Evolutionary conservation across 2,797 vertebrate species (phyloP).

Genomic region (Sebastes flavidus): DNA sequence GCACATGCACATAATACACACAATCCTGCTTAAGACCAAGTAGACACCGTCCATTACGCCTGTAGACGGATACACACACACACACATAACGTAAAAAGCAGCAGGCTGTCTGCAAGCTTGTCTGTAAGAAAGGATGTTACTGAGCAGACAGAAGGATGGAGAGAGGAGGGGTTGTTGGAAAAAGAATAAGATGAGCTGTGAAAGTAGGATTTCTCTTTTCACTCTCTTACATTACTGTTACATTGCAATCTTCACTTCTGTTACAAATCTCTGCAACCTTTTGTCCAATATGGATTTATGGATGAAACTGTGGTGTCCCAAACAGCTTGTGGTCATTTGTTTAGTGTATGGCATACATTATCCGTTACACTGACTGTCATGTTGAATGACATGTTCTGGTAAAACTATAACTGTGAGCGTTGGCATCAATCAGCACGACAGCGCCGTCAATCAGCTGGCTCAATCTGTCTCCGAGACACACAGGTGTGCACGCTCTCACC

Average conservation of each 20-base stretch:
- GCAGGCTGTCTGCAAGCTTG: neutral
- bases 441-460: conserved; percentile 5
- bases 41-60: conserved; percentile 2
- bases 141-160: neutral
- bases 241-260: neutral
- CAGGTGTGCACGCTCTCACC: conserved; percentile 5
- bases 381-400: neutral
- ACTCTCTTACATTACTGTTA: neutral
- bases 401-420: neutral
- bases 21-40: neutral
- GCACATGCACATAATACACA: neutral
- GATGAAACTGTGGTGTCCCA: neutral
- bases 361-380: neutral
- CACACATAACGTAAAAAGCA: neutral
- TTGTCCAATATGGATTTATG: neutral
- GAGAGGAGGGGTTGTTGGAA: neutral
- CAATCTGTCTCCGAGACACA: neutral
- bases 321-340: neutral
- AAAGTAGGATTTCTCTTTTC: neutral
- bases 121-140: neutral
- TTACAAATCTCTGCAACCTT: neutral
- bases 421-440: conserved; percentile 7
- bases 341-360: neutral
- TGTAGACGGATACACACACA: neutral
- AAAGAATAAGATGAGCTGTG: neutral